Conservation (phyloP, 2,888 invertebrate species). For the Cheilosia pagana region DNA sequence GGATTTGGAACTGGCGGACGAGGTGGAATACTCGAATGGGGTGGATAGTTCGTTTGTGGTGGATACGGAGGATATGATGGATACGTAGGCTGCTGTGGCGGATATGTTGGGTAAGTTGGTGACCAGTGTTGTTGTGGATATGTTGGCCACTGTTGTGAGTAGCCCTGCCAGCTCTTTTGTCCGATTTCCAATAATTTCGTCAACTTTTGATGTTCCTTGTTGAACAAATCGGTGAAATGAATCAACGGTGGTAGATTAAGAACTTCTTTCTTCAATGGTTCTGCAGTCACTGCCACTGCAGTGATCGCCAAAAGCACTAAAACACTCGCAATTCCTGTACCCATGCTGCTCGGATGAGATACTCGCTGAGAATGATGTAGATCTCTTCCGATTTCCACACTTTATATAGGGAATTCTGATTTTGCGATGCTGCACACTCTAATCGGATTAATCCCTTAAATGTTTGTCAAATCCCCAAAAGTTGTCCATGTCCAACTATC, state of each 20-base stretch:
- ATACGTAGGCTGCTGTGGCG: not conserved
- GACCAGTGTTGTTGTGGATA: not conserved
- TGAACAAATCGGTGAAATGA: conserved; percentile 52
- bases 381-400: not conserved
- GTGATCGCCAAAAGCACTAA: conserved; percentile 16
- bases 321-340: conserved; percentile 8
- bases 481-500: not conserved
- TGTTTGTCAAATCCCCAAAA: not conserved
- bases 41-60: not conserved
- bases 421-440: not conserved
- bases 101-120: not conserved
- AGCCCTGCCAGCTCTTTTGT: not conserved
- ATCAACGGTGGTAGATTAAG: conserved; percentile 43
- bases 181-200: not conserved
- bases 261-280: conserved; percentile 42
- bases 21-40: not conserved
- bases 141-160: not conserved
- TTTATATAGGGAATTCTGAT: conserved; percentile 18
- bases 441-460: not conserved
- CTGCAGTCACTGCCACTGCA: conserved; percentile 6
- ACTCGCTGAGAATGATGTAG: conserved; percentile 21
- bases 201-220: conserved; percentile 24
- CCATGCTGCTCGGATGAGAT: conserved; percentile 34
- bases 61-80: conserved; percentile 13
- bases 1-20: not conserved